Evolutionary conservation across 1,140 invertebrate species (phyloP), one percentile per base, ranked within the genome.

Genomic region (Trinorchestia longiramus): DNA sequence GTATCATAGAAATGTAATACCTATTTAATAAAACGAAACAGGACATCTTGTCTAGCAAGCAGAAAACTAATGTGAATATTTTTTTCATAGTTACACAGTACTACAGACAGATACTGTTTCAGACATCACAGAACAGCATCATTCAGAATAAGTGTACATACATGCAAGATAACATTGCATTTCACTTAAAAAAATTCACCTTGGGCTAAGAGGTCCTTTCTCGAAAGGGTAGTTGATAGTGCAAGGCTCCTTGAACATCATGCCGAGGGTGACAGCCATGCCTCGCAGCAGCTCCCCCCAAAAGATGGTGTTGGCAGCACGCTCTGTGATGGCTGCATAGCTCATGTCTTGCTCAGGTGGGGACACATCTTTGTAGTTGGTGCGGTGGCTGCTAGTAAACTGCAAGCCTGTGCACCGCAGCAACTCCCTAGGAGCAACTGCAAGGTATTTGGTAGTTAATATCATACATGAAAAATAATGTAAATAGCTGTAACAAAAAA

Each of bases 271-370:
- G 19, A 53, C 47, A 53, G 47, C 6, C 87, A 97, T 97, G 96
- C 98, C 98, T 97, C 98, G 98, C 17, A 98, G 97, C 0, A 99
- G 97, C 97, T 99, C 99, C 0, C 98, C 98, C 97, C 98, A 98
- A 97, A 99, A 99, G 95, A 98, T 97, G 44, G 98, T 98, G 77
- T 97, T 97, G 0, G 98, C 98, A 45, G 98, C 98, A 95, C 98
- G 97, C 97, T 99, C 98, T 28, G 98, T 98, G 95, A 99, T 98
- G 96, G 98, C 98, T 44, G 97, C 98, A 97, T 98, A 98, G 91
- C 98, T 97, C 98, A 98, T 98, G 96, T 97, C 97, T 43, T 97
- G 97, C 41, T 98, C 98, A 43, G 62, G 95, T 43, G 96, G 95
- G 96, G 98, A 97, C 36, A 98, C 97, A 97, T 98, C 98, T 23